Evolutionary conservation across 2,113 vertebrate species (phyloP), one percentile per base, ranked within the genome.

Genomic region (Microcebus griseorufus): DNA sequence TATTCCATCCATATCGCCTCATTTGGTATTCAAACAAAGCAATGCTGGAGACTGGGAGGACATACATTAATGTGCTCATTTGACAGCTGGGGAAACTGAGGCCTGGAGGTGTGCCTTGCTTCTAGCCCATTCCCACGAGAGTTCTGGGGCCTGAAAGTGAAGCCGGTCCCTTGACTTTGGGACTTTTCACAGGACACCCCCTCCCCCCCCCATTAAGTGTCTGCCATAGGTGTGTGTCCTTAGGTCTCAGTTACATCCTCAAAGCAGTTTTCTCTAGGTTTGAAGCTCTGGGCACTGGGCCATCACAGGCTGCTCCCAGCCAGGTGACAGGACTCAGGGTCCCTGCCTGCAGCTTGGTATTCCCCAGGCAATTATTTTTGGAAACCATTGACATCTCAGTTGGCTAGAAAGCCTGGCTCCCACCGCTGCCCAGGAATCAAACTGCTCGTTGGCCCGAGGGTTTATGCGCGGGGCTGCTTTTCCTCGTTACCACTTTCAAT

Each of bases 401-500:
- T 76, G 87, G 69, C 87, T 93, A 34, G 78, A 75, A 69, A 92
- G 76, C 84, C 70, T 60, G 53, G 34, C 39, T 93, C 39, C 88
- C 64, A 34, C 62, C 16, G 1, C 76, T 90, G 81, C 73, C 92
- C 89, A 93, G 84, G 65, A 92, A 85, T 9, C 48, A 86, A 92
- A 83, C 55, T 39, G 55, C 95, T 73, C 9, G 2, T 96, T 97
- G 88, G 14, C 27, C 17, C 27, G 4, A 55, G 90, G 42, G 34
- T 87, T 97, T 95, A 55, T 55, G 22, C 79, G 45, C 39, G 4
- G 79, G 39, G 86, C 48, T 86, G 79, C 17, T 86, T 96, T 69
- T 78, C 55, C 95, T 97, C 65, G 22, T 97, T 83, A 88, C 64
- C 20, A 18, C 60, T 60, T 95, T 88, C 94, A 96, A 58, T 90